Base-by-base conservation (phyloP, 2,797 vertebrate genomes). In the Pteronotus mesoamericanus region DNA sequence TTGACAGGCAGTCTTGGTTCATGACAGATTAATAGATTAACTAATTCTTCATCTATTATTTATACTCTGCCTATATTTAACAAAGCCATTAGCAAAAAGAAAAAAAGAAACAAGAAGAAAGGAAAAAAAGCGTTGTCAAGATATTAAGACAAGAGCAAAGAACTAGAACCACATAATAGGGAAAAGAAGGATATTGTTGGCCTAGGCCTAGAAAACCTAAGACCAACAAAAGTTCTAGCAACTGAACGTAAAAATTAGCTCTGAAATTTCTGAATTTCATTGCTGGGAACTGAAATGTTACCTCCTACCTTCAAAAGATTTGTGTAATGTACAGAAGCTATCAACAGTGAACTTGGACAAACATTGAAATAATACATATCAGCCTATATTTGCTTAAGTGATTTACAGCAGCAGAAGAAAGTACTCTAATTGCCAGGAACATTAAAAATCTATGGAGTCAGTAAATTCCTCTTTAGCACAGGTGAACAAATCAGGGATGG, bases 41-140 rank as follows among this genome's bases (percentile, higher is more conserved):
- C 82, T 92, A 94, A 91, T 95, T 94, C 83, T 94, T 83, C 34
- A 89, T 97, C 89, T 94, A 95, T 97, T 96, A 95, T 96, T 97
- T 96, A 97, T 93, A 61, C 32, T 75, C 51, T 91, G 72, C n/a
- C 29, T 95, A 61, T 91, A 66, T 86, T 93, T 83, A 74, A 75
- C 95, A 92, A 92, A 89, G 69, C 42, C 86, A 64, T 79, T 91
- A 94, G 83, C 51, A 61, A 57, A 94, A 96, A 95, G 86, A 71
- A 96, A 95, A 90, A 59, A 89, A 90, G 87, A 42, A n/a, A n/a
- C n/a, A n/a, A n/a, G n/a, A n/a, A n/a, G n/a, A n/a, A n/a, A n/a
- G n/a, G n/a, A n/a, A n/a, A 69, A 88, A 94, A 82, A 89, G 46
- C 61, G 86, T 92, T 79, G 19, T 77, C 21, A 51, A 77, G 74